Evolutionary conservation across 2,797 vertebrate species (phyloP), one percentile per base, ranked within the genome.

Genomic region (Antrozous pallidus): DNA sequence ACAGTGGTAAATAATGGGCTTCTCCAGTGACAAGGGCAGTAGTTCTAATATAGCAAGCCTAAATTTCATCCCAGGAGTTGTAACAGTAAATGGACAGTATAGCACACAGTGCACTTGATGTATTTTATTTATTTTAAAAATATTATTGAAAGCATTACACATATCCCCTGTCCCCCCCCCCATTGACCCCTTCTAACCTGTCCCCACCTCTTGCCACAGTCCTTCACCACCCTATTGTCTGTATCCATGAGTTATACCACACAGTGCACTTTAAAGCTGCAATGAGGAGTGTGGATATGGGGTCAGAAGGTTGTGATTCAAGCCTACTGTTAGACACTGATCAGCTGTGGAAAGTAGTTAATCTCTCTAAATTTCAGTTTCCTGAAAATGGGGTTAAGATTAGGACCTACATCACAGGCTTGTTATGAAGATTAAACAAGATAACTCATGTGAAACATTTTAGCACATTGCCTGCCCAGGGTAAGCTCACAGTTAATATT

Each of bases 371-470:
- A 85, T 63, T 94, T 94, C 38, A 42, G 77, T 65, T 94, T 93
- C 61, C 86, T 88, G 85, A 94, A 90, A 83, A 73, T 7, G 8
- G 42, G 11, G 24, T 91, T 91, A 94, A 75, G 69, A 85, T 78
- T 38, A 95, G 89, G 0, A 70, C 12, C 54, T 28, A 65, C 6
- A 42, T 77, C 47, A 73, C 67, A 51, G 42, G 20, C 36, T 74
- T 67, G 17, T 40, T 78, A 36, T 63, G 54, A 91, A 49, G 28
- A 70, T 38, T 58, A 58, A 94, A 79, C 56, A 45, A 67, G 86
- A 58, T 74, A 89, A 91, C 69, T 78, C 80, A 26, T 28, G 79
- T 84, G 83, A 78, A 77, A 69, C 18, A 0, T 49, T 89, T 73
- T 33, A 28, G 69, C 49, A 49, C 33, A 75, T 54, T 38, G n/a